Percentiles rank a stretch among this genome's conserved stretches.
phyloP scores from a whole-genome alignment of 1,140 invertebrate species.

The Drosophila biarmipes region DNA sequence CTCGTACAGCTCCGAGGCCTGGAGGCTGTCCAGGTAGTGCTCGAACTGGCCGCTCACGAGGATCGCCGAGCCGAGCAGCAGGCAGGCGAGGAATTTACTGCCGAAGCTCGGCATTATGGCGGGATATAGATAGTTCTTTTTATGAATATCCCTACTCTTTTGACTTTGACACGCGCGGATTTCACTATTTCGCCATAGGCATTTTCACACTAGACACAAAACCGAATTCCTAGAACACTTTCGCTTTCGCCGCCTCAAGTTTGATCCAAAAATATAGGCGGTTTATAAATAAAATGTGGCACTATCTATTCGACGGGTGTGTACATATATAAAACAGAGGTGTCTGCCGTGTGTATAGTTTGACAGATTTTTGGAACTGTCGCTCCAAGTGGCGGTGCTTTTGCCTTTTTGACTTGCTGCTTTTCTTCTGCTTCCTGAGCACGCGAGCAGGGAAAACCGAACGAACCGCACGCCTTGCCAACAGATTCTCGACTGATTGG shows the following conservation, averaged over 20 bases:
- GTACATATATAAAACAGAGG: conserved; percentile 18
- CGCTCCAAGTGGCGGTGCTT: conserved; percentile 61
- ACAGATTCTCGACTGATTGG: conserved; percentile 69
- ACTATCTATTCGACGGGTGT: conserved; percentile 39
- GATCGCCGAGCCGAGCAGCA: conserved; percentile 44
- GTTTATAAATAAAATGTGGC: conserved; percentile 53
- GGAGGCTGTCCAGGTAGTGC: conserved; percentile 70
- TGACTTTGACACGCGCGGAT: conserved; percentile 31
- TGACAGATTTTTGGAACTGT: conserved; percentile 69
- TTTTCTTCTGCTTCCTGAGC: conserved; percentile 19
- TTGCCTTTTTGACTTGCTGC: conserved; percentile 4
- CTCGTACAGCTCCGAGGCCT: conserved; percentile 72
- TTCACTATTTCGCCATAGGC: conserved; percentile 68
- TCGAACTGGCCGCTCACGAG: conserved; percentile 58
- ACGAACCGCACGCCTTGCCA: conserved; percentile 67
- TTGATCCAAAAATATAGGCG: conserved; percentile 55
- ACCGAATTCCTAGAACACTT: conserved; percentile 29
- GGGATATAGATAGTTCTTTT: conserved; percentile 12
- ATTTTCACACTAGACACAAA: conserved; percentile 56
- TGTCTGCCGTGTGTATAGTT: conserved; percentile 35
- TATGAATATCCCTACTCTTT: conserved; percentile 17
- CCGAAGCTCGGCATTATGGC: conserved; percentile 54
- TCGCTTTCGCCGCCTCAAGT: conserved; percentile 50
- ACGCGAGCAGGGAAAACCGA: conserved; percentile 35
- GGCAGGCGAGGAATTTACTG: conserved; percentile 44